A percentile compares a stretch with the other conserved stretches of the same genome.
Conservation (phyloP, 1,140 invertebrate species). For the Cyphomyrmex costatus region DNA sequence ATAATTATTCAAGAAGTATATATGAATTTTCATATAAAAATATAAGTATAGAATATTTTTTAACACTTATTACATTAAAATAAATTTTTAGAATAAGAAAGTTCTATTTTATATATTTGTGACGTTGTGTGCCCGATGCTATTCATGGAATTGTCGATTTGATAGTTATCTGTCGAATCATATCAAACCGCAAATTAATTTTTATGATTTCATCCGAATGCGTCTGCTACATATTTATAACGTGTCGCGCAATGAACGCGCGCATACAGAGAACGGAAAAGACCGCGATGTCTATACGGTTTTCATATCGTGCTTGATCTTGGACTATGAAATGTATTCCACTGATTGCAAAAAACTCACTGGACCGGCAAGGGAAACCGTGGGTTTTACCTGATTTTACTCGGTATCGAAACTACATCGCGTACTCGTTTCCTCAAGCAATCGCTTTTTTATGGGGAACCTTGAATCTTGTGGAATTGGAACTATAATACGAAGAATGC, state of each 20-base stretch:
- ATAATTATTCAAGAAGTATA: not conserved
- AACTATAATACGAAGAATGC: constrained; percentile 10
- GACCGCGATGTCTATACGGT: not conserved
- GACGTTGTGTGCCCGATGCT: not conserved
- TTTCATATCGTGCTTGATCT: constrained; percentile 44
- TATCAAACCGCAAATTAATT: constrained; percentile 36
- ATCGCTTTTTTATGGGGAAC: constrained; percentile 26
- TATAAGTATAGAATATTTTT: not conserved
- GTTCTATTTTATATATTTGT: not conserved
- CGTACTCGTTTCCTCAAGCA: constrained; percentile 22
- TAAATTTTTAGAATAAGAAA: not conserved
- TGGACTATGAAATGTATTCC: constrained; percentile 49
- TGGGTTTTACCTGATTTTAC: constrained; percentile 44
- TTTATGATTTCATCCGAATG: constrained; percentile 1
- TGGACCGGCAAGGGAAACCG: constrained; percentile 8
- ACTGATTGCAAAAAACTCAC: constrained; percentile 25
- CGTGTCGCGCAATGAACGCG: constrained; percentile 24
- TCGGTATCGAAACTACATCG: constrained; percentile 25
- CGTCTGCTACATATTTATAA: constrained; percentile 41
- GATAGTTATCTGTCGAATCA: constrained; percentile 16
- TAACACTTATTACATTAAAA: no score
- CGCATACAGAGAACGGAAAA: constrained; percentile 16
- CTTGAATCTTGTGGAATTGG: constrained; percentile 15
- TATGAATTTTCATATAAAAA: not conserved
- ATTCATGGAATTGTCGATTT: not conserved